A percentile compares a stretch with the other conserved stretches of the same genome.
phyloP scores from a whole-genome alignment of 2,797 vertebrate genomes.

The Sebastes nivosus region DNA sequence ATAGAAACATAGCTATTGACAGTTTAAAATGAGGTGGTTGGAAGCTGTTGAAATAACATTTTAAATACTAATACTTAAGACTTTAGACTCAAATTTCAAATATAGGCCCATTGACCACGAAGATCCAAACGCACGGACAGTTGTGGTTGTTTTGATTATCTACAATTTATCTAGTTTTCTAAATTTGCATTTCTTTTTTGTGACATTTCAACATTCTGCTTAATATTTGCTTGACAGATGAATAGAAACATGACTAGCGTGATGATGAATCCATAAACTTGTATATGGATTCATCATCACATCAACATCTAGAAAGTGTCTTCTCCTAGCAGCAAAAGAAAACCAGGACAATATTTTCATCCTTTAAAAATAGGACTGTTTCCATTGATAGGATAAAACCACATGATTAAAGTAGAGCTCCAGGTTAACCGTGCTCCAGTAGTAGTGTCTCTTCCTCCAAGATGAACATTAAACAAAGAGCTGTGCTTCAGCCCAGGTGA shows the following conservation, averaged over 20 bases:
- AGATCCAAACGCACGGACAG: neutral
- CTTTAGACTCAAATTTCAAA: too few relatives aligned
- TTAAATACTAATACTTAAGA: too few relatives aligned
- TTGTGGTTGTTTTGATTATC: neutral
- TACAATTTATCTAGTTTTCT: neutral
- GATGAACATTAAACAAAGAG: slow-evolving; percentile 52
- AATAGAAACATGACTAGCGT: too few relatives aligned
- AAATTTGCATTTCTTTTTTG: neutral
- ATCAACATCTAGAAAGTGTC: neutral
- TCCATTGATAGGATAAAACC: neutral
- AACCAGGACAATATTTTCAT: neutral
- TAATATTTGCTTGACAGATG: too few relatives aligned
- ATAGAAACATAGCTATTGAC: too few relatives aligned
- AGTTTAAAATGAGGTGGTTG: too few relatives aligned
- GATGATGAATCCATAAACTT: neutral
- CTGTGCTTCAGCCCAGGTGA: slow-evolving; percentile 32
- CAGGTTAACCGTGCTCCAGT: neutral
- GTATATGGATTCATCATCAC: neutral
- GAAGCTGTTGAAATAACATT: too few relatives aligned
- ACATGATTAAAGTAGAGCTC: neutral
- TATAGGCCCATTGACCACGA: neutral
- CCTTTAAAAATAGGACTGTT: neutral
- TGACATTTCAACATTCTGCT: too few relatives aligned
- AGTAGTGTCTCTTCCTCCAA: slow-evolving; percentile 13
- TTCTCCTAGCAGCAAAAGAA: neutral